Evolutionary conservation across 2,888 invertebrate species (phyloP), one percentile per base, ranked within the genome.

Genomic region (Dusona sp.): DNA sequence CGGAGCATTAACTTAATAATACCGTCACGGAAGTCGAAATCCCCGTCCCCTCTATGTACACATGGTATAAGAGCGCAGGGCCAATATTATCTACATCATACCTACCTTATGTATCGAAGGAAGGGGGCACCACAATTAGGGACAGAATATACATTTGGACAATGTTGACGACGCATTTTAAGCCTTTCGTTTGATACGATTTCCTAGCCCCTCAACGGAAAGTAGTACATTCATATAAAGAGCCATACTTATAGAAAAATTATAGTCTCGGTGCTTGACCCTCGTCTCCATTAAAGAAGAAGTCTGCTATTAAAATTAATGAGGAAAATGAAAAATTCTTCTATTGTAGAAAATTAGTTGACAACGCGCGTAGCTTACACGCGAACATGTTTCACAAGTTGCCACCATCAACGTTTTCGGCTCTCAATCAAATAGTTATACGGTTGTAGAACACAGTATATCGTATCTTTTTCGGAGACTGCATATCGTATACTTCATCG

Each of bases 1-100:
- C 79, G 13, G 70, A 70, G 64, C 67, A 85, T 85, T 84, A 85
- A 87, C 84, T 84, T 79, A 85, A 88, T 88, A 84, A 88, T 86
- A 82, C 78, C 86, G 83, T 86, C 85, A 87, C 70, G 29, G 45
- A 68, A 68, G 68, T 68, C 68, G 75, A 83, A 81, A 64, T 84
- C 73, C 75, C 29, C 13, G 61, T 57, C 61, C 61, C 61, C 51
- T 51, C 19, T 33, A 22, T 22, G 38, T 54, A 51, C 64, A 54
- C 54, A 61, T 19, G 8, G 16, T 38, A 67, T 13, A 48, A 48
- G n/a, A 77, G 45, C 64, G 33, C 75, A 33, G 48, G 64, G 64
- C 42, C 42, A 45, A 75, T 75, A 61, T 61, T 61, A 61, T 61
- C 29, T 42, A 42, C 42, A 45, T 61, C 19, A 42, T 45, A 29